Base-by-base conservation (phyloP, 1,140 invertebrate genomes). In the Drosophila pectinifera region DNA sequence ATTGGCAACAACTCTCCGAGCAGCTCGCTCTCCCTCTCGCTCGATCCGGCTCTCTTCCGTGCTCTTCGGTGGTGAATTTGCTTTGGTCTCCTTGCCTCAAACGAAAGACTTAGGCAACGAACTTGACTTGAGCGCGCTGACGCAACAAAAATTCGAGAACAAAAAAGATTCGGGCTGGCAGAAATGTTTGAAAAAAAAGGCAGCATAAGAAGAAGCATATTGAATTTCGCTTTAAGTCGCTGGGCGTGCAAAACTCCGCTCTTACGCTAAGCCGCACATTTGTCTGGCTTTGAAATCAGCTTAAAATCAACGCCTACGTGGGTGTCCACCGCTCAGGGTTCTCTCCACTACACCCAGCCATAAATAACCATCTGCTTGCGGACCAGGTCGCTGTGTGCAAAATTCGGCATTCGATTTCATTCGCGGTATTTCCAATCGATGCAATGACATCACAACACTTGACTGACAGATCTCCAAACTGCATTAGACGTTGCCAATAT, bases 211-310 rank as follows among this genome's bases (percentile, higher is more conserved):
- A 61, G 49, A 57, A 78, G 36, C 38, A 77, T 88, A 88, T 88
- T 88, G 73, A 88, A 89, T 88, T 89, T 89, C 84, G 57, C 51
- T 54, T 76, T 74, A 58, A 78, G 76, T 51, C 48, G 70, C 62
- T 49, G 46, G 53, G 22, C 63, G 54, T 76, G 78, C 83, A 89
- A 89, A 88, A 76, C 67, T 78, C 63, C 67, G 73, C 77, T 83
- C 76, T 89, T 80, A 58, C 45, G 75, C 67, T 83, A 79, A 86
- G 82, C 75, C 83, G 51, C 79, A 77, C 83, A 88, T 88, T 88
- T 88, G 84, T 88, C 83, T 88, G 84, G 83, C 83, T 89, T 89
- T 88, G 84, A 90, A 88, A 89, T 84, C 80, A 88, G 84, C 84
- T 88, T 88, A 89, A 88, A 88, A 90, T 88, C 84, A 89, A 84